These are phyloP conservation scores for Aldrovandia affinis DNA, from an alignment of 2,797 vertebrate genomes.

Conservation along the genomic window DNA sequence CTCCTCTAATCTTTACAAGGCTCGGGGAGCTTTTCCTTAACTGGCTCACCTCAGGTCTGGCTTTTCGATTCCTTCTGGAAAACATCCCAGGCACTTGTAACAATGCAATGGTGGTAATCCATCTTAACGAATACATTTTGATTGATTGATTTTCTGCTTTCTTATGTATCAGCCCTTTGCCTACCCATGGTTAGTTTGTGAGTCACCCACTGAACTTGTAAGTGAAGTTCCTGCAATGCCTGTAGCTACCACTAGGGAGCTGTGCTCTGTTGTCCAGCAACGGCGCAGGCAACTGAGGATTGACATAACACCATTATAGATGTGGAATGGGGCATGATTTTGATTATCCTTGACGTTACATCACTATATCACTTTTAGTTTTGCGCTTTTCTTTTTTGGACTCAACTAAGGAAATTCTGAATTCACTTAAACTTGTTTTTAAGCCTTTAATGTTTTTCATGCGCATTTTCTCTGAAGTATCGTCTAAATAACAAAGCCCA, in stretches of 20 bases:
- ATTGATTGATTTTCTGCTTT: too few relatives aligned
- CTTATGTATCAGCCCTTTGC: too few relatives aligned
- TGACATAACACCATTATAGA: not conserved
- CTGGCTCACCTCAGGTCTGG: too few relatives aligned
- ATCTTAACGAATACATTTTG: too few relatives aligned
- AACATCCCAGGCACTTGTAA: too few relatives aligned
- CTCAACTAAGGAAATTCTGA: too few relatives aligned
- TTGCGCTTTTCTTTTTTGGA: not conserved
- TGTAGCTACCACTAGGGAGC: conserved; percentile 62
- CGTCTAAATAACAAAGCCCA: not conserved
- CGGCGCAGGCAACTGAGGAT: not conserved
- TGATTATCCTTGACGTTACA: not conserved
- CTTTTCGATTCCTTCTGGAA: too few relatives aligned
- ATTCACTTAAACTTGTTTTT: too few relatives aligned
- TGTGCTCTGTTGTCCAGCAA: conserved; percentile 49
- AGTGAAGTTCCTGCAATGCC: not conserved
- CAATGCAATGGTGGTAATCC: too few relatives aligned
- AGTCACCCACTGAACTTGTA: not conserved
- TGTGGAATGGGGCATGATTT: not conserved
- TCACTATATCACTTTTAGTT: not conserved
- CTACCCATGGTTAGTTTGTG: not conserved
- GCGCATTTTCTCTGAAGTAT: not conserved
- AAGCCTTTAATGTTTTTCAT: not conserved
- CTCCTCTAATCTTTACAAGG: too few relatives aligned
- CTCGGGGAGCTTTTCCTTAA: too few relatives aligned